Evolutionary conservation across 2,797 vertebrate genomes (phyloP), one percentile per base, ranked within the genome.

Genomic region (Clarias laeviceps): DNA sequence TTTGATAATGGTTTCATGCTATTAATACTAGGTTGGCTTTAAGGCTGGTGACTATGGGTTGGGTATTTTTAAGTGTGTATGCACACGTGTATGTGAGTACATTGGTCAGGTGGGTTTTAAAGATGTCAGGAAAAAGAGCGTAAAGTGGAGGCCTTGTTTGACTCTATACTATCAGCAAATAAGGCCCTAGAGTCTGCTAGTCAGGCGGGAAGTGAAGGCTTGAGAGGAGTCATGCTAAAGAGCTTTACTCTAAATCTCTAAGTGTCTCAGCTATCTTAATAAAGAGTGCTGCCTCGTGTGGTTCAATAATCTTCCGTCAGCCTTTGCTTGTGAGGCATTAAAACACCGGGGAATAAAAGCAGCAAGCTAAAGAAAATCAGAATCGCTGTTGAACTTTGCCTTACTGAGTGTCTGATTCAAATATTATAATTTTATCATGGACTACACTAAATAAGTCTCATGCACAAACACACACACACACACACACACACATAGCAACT

Each of bases 251-350:
- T 40, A 82, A 29, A 27, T 82, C 72, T 83, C 20, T 27, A 69
- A 72, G 64, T 78, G 54, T 83, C 65, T 83, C 56, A 62, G 74
- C 74, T 54, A 90, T 91, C 91, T 91, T 88, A 82, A 90, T 83
- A 92, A 92, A 91, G 88, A 89, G 88, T 92, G 92, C 92, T 93
- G 90, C 93, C 90, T 94, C 92, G 90, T 93, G 92, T 87, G 90
- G 88, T 91, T 91, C 92, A 93, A 93, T 92, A 94, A 92, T 90
- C 91, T 91, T 86, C 92, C 92, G 93, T 94, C 93, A 91, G 82
- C 91, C 92, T 93, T 91, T 93, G 92, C 90, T 92, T 91, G 91
- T 89, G 89, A 87, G 89, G 74, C 84, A 85, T 83, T 85, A 86
- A 89, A 86, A 78, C 89, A 91, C 90, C 65, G 85, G 82, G 80